Base-by-base conservation (phyloP, 1,140 invertebrate species). In the Drosophila lacertosa region DNA sequence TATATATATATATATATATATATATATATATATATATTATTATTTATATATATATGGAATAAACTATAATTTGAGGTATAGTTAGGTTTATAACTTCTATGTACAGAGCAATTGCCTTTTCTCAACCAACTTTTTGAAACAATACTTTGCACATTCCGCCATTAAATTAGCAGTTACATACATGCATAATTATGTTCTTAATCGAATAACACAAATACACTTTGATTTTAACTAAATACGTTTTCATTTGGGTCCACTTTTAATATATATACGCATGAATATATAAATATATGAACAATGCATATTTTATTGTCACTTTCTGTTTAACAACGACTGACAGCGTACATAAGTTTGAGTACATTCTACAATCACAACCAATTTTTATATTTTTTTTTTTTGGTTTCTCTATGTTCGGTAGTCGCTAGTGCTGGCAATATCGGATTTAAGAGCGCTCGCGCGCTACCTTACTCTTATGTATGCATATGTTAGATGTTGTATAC, bases 401-500 rank as follows among this genome's bases (percentile, higher is more conserved):
- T 54, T 57, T 29, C 26, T 44, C 26, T 51, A 16, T 29, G 16
- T 39, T 37, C 15, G 53, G 24, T 39, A 51, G 63, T 59, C 18
- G 22, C 42, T 55, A 55, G n/a, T 39, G 63, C 6, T 6, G 24
- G 9, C 33, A 26, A 48, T 48, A 35, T 67, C 63, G 69, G 55
- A 55, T 67, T 50, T 35, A 24, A 72, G 33, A 60, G 58, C 66
- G 51, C 66, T 62, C 66, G 65, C 71, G 66, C 65, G 65, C 66
- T 58, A 58, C 35, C 54, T 69, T 45, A 18, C 54, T 55, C 29
- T n/a, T 70, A 70, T 51, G 44, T 62, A 58, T 24, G 35, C 42
- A 35, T 64, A 42, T 55, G 48, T 48, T 55, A 54, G 40, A 59
- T 68, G 67, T 63, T 71, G 71, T 74, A 74, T 69, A 73, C 70